phyloP scores from a whole-genome alignment of 2,888 invertebrate genomes.

The Andrena dorsata region DNA sequence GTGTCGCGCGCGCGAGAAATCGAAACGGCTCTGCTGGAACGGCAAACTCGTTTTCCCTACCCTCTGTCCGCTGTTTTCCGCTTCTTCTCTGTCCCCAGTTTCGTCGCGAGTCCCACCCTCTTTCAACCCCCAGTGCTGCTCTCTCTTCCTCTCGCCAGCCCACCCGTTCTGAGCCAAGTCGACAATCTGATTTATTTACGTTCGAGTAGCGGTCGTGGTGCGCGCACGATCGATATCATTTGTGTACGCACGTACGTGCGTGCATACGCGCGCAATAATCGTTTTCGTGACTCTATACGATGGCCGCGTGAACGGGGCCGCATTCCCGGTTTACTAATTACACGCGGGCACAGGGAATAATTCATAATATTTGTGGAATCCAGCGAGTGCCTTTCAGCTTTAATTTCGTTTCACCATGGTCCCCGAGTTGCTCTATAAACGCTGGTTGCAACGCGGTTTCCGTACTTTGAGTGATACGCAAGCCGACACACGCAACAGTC shows the following conservation, averaged over 20 bases:
- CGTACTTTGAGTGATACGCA: too few species aligned
- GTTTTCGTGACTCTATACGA: constrained; percentile 28
- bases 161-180: constrained; percentile 38
- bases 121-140: not conserved
- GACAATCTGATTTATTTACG: constrained; percentile 66
- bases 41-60: constrained; percentile 19
- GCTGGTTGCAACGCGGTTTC: not conserved
- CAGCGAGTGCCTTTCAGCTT: not conserved
- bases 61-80: not conserved
- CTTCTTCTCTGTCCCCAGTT: not conserved
- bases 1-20: constrained; percentile 45
- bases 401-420: constrained; percentile 18
- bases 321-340: constrained; percentile 14
- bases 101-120: not conserved
- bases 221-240: constrained; percentile 54
- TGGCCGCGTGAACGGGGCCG: not conserved
- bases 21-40: constrained; percentile 41
- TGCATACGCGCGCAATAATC: constrained; percentile 20
- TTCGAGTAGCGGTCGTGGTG: constrained; percentile 33
- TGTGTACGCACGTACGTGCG: constrained; percentile 19
- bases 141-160: not conserved
- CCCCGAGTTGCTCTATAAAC: not conserved
- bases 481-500: not conserved
- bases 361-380: constrained; percentile 39
- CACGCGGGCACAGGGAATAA: constrained; percentile 18